A percentile compares a stretch with the other conserved stretches of the same genome.
These are phyloP conservation scores for Drosophila vallismaia DNA, from an alignment of 2,888 invertebrate species.

Conservation along the genomic window DNA sequence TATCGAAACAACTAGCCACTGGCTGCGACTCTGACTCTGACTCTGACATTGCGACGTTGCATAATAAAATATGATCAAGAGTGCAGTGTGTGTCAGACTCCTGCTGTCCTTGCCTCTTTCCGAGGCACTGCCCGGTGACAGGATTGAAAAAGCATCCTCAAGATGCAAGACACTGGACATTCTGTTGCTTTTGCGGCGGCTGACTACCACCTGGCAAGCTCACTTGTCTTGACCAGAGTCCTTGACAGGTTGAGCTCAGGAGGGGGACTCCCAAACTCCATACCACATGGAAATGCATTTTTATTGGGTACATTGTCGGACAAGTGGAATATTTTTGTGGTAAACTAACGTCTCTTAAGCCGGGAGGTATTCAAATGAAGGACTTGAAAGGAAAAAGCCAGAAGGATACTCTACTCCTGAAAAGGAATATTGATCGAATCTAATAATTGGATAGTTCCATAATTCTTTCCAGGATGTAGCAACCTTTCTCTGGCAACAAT, in stretches of 20 bases:
- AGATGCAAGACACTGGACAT: slow-evolving; percentile 23
- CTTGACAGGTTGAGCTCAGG: slow-evolving; percentile 45
- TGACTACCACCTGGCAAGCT: slow-evolving; percentile 39
- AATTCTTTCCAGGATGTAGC: too few relatives aligned
- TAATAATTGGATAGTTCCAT: too few relatives aligned
- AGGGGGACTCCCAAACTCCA: not conserved
- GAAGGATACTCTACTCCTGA: too few relatives aligned
- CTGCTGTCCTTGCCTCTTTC: too few relatives aligned
- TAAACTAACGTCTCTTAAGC: slow-evolving; percentile 26
- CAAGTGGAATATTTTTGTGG: slow-evolving; percentile 45
- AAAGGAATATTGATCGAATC: too few relatives aligned
- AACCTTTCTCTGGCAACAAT: too few relatives aligned
- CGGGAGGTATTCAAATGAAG: not conserved
- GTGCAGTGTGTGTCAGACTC: slow-evolving; percentile 38
- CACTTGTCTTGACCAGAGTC: slow-evolving; percentile 36
- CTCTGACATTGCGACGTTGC: not conserved
- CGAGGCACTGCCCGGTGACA: slow-evolving; percentile 22
- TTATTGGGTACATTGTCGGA: slow-evolving; percentile 54
- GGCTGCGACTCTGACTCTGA: slow-evolving; percentile 29
- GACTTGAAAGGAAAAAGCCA: not conserved
- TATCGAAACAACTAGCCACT: slow-evolving; percentile 32
- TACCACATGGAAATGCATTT: slow-evolving; percentile 29
- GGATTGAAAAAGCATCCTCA: slow-evolving; percentile 35
- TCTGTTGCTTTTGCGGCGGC: slow-evolving; percentile 10
- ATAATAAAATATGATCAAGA: slow-evolving; percentile 48